Base-by-base conservation (phyloP, 2,113 vertebrate genomes). In the Hassar affinis region DNA sequence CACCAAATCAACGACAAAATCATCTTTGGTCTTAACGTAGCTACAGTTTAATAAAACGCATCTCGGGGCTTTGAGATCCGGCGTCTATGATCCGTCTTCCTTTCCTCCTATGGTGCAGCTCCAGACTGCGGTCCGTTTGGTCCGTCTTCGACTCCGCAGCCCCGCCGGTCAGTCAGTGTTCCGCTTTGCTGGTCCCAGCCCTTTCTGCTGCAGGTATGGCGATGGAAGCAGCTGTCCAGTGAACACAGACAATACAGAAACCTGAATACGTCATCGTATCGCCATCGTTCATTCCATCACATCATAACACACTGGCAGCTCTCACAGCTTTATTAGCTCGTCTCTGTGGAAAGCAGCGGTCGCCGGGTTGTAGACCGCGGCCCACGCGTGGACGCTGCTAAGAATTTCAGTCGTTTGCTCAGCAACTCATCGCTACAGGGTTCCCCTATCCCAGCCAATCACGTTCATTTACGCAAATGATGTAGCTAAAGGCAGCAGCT, bases 181-280 rank as follows among this genome's bases (percentile, higher is more conserved):
- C 62, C 54, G 38, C 78, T 35, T 42, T 15, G 30, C 87, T 91
- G 85, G 89, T 2, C 45, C 80, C 57, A 1, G 87, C 51, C 3
- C 85, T 87, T 80, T 92, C 91, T 45, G 81, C 82, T 83, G 85
- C 86, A 49, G 84, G 52, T 1, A 72, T 71, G 81, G 45, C 76
- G 33, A 82, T 61, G 56, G 88, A 69, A 6, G 66, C 83, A 77
- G 87, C 92, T 94, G 90, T 78, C 78, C 0, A 52, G 1, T 79
- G 47, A 80, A 42, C 30, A 54, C 8, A 33, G 45, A 74, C n/a
- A 74, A 54, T 22, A 74, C 45, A 57, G 1, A 74, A 45, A 56
- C 61, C 11, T 51, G 45, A 5, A 45, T 7, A 35, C n/a, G n/a
- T n/a, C n/a, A n/a, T n/a, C 12, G n/a, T 42, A 6, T 42, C 38